Conservation (phyloP, 1,140 invertebrate species). For the Sarcophaga peregrina region DNA sequence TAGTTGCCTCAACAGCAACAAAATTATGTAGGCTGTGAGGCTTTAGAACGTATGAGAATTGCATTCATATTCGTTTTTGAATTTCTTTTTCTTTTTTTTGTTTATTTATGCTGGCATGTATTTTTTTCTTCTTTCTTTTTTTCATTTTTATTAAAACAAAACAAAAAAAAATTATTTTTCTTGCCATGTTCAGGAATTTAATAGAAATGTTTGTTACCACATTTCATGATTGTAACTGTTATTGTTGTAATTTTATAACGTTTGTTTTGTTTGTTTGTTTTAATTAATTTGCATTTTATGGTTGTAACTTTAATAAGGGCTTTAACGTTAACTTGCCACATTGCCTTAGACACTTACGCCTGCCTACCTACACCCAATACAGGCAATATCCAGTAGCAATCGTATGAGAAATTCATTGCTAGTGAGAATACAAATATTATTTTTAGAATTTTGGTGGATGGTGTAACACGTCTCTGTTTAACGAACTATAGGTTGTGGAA, state of each 20-base stretch:
- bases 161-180: not conserved
- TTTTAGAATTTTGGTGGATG: no score
- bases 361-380: not conserved
- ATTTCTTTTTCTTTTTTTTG: not conserved
- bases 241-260: not conserved
- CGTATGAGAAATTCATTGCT: no score
- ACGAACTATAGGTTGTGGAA: no score
- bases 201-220: constrained; percentile 16
- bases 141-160: not conserved
- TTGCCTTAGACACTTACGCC: not conserved
- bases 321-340: not conserved
- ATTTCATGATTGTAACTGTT: not conserved
- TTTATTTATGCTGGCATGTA: not conserved
- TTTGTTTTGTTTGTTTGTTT: constrained; percentile 11
- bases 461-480: no score
- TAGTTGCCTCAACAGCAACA: not conserved
- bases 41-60: not conserved
- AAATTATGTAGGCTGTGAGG: constrained; percentile 16
- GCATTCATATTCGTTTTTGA: not conserved
- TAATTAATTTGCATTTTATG: constrained; percentile 25
- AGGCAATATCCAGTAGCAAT: no score
- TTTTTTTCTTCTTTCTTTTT: not conserved
- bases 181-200: not conserved
- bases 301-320: not conserved
- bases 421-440: no score